Base-by-base conservation (phyloP, 2,113 vertebrate species). In the Gambusia affinis region DNA sequence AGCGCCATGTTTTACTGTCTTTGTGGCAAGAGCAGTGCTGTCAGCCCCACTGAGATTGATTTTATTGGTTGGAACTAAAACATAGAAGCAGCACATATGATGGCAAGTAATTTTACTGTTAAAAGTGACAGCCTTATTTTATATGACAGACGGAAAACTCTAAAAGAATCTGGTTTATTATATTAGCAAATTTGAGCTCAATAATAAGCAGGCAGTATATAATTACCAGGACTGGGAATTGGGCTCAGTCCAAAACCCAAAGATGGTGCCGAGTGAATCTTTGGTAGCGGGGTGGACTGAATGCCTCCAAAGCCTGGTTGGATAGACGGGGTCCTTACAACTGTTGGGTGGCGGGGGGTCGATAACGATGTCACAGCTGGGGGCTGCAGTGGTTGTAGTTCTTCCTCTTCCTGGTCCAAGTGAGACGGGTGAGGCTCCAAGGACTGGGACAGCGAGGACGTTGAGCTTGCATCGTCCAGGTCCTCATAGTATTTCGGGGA, bases 1-100 rank as follows among this genome's bases (percentile, higher is more conserved):
- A 0, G 96, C 96, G 0, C 97, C 96, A 0, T 98, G 97, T 74
- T 97, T 99, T 67, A 99, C 97, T 0, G 96, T 99, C 89, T 97
- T 99, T 7, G 97, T 98, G 27, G 95, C 96, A 8, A 99, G 94
- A 84, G 97, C 95, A 0, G 97, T 97, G 88, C 96, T 98, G 19
- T 99, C 97, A 0, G 97, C 96, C 1, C 96, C 96, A 0, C 94
- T 95, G 17, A 96, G 93, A 85, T 94, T 93, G 77, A 94, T 93
- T 77, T 92, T 95, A 82, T 88, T 92, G 57, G 86, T 84, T 5
- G 88, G 90, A 78, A 89, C 92, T 91, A 72, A 70, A 92, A 54
- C 1, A 79, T 67, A 30, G 86, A 79, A 0, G 30, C 14, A 60
- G 19, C 22, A 57, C 7, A 57, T 24, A 57, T 19, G 51, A 10